Evolutionary conservation across 2,797 vertebrate genomes (phyloP).

Genomic region (Serranus cabrilla): DNA sequence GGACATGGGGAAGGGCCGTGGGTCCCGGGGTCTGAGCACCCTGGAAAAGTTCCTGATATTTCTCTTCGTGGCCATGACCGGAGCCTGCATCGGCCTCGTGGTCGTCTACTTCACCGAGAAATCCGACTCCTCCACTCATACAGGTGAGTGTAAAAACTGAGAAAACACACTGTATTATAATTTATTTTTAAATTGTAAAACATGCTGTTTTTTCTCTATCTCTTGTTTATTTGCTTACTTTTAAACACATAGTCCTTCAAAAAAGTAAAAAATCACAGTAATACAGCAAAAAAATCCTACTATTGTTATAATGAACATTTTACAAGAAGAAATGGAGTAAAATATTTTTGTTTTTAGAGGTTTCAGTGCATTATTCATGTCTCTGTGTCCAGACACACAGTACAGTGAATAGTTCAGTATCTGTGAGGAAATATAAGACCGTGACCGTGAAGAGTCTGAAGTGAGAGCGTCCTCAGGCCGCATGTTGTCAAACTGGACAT

Average conservation of each 20-base stretch:
- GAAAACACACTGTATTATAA: neutral
- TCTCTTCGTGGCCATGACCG: conserved; percentile 81
- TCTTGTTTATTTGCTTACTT: neutral
- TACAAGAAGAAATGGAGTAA: neutral
- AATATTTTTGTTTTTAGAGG: neutral
- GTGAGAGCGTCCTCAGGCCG: conserved; percentile 12
- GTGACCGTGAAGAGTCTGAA: neutral
- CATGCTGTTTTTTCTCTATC: neutral
- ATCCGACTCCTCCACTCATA: conserved; percentile 1
- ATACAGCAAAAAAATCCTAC: neutral
- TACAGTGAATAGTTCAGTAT: neutral
- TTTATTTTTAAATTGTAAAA: neutral
- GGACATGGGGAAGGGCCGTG: conserved; percentile 43
- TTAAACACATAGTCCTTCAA: neutral
- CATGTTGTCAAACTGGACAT: conserved; percentile 4
- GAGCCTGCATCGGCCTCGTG: conserved; percentile 74
- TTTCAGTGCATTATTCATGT: neutral
- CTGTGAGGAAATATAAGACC: conserved; percentile 16
- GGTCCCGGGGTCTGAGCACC: conserved; percentile 57
- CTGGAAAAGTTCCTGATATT: conserved; percentile 83
- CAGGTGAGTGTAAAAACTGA: conserved; percentile 67
- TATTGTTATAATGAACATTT: neutral
- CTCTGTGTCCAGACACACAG: neutral
- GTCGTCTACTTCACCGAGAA: conserved; percentile 74
- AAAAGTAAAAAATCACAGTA: neutral